phyloP scores from a whole-genome alignment of 2,888 invertebrate genomes.

The Arrhopalites spinosus region DNA sequence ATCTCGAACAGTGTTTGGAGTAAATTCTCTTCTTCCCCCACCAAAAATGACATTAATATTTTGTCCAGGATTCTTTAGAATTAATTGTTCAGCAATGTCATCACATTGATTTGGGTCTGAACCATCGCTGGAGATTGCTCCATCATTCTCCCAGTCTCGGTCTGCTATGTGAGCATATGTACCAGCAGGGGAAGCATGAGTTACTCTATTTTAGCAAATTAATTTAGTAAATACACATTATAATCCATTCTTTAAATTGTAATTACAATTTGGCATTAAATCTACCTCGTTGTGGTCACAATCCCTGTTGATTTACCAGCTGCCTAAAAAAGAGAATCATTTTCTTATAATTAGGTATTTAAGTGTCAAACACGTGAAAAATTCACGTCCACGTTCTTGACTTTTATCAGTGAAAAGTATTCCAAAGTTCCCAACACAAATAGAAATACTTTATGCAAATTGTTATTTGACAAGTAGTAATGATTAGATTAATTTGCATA shows the following conservation, averaged over 20 bases:
- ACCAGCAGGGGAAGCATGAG: slow-evolving; percentile 76
- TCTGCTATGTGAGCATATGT: slow-evolving; percentile 73
- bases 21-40: slow-evolving; percentile 61
- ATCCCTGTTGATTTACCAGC: slow-evolving; percentile 65
- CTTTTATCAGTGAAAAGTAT: too few relatives aligned
- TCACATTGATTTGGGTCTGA: slow-evolving; percentile 65
- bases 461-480: too few relatives aligned
- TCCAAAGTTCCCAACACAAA: too few relatives aligned
- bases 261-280: too few relatives aligned
- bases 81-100: slow-evolving; percentile 76
- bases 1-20: slow-evolving; percentile 59
- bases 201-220: slow-evolving; percentile 75
- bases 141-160: slow-evolving; percentile 75
- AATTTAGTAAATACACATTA: too few relatives aligned
- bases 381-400: too few relatives aligned
- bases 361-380: too few relatives aligned
- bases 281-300: slow-evolving; percentile 51
- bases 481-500: too few relatives aligned
- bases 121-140: slow-evolving; percentile 59
- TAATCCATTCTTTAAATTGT: too few relatives aligned
- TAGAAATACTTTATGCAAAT: too few relatives aligned
- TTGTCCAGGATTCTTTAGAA: slow-evolving; percentile 69
- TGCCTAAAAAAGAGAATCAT: too few relatives aligned
- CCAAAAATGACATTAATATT: slow-evolving; percentile 77
- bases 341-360: too few relatives aligned